phyloP scores from a whole-genome alignment of 1,140 invertebrate genomes.

The Hylyphantes graminicola region DNA sequence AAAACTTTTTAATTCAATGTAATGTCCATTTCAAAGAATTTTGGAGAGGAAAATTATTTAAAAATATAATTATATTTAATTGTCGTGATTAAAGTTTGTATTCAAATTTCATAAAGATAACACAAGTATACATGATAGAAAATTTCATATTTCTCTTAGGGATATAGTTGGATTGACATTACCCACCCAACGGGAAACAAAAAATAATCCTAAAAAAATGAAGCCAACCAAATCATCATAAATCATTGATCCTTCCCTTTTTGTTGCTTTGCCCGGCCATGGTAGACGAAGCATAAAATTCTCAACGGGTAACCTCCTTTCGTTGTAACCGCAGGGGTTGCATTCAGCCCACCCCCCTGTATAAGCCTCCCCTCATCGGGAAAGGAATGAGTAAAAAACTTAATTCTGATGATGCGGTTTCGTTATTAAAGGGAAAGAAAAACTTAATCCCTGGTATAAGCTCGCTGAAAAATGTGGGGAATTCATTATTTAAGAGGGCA shows the following conservation, averaged over 20 bases:
- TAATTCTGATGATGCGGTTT: constrained; percentile 6
- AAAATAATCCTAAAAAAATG: background rate
- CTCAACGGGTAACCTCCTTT: constrained; percentile 51
- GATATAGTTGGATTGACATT: background rate
- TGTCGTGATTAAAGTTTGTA: too few species aligned
- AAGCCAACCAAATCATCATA: constrained; percentile 57
- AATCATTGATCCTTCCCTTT: constrained; percentile 55
- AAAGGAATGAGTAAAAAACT: constrained; percentile 5
- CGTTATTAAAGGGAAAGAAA: background rate
- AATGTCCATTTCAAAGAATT: too few species aligned
- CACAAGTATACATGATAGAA: too few species aligned
- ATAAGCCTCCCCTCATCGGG: constrained; percentile 5
- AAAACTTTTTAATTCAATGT: too few species aligned
- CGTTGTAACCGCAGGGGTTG: constrained; percentile 50
- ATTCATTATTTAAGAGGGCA: too few species aligned
- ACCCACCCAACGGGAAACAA: background rate
- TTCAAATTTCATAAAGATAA: too few species aligned
- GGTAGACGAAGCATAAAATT: constrained; percentile 59
- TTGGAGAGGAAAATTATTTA: too few species aligned
- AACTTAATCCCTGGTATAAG: background rate
- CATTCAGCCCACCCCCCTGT: background rate
- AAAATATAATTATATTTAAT: too few species aligned
- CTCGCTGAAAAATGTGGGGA: background rate
- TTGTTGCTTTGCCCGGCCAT: constrained; percentile 9
- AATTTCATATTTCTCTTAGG: too few species aligned